phyloP scores from a whole-genome alignment of 2,113 vertebrate genomes.

The Struthidea cinerea region DNA sequence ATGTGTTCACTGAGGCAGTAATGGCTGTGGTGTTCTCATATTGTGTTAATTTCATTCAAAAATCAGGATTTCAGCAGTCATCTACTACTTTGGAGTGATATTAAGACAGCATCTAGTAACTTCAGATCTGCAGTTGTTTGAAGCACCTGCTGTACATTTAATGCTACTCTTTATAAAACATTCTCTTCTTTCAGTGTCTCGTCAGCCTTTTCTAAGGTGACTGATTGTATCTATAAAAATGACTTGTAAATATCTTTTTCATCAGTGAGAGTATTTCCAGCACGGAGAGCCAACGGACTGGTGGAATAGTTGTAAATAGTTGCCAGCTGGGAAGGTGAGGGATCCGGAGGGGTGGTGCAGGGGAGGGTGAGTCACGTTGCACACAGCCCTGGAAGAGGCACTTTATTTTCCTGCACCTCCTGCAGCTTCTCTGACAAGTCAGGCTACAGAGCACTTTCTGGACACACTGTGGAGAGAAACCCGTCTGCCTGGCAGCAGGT shows the following conservation, averaged over 20 bases:
- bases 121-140: neutral
- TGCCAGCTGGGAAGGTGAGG: neutral
- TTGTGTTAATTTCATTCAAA: neutral
- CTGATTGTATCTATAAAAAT: conserved; percentile 1
- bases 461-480: conserved; percentile 4
- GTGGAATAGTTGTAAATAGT: neutral
- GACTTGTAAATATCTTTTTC: conserved; percentile 16
- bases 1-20: neutral
- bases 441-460: conserved; percentile 24
- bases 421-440: neutral
- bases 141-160: neutral
- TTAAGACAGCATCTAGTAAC: neutral
- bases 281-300: neutral
- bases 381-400: conserved; percentile 10
- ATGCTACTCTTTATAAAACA: neutral
- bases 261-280: neutral
- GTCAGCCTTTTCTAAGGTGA: neutral
- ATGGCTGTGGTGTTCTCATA: neutral
- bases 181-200: neutral
- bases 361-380: neutral
- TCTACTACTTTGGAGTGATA: neutral
- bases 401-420: conserved; percentile 12
- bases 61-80: neutral
- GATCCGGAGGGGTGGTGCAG: neutral
- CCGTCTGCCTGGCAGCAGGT: neutral